Conservation (phyloP, 1,140 invertebrate genomes). For the Thereuonema tuberculata region DNA sequence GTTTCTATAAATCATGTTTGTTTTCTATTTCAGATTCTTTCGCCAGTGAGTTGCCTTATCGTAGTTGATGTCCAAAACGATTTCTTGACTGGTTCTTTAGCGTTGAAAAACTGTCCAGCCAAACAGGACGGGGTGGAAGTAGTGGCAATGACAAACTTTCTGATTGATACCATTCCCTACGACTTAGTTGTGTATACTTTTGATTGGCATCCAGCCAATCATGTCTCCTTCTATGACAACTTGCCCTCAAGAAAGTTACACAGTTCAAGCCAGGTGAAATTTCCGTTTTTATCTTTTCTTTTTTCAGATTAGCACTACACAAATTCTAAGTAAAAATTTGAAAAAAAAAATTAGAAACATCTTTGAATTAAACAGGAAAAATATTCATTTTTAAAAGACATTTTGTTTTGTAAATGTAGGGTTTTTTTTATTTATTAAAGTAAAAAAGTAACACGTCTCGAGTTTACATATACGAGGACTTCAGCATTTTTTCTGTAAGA, state of each 20-base stretch:
- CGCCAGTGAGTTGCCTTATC: conserved; percentile 76
- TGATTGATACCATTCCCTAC: conserved; percentile 72
- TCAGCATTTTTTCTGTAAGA: too few species aligned
- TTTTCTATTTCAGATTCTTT: conserved; percentile 46
- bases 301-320: too few species aligned
- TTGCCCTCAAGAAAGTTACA: conserved; percentile 52
- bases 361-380: too few species aligned
- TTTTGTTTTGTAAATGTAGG: conserved; percentile 7
- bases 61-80: conserved; percentile 97
- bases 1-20: too few species aligned
- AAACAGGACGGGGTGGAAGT: conserved; percentile 77
- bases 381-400: background rate
- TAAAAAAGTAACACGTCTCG: too few species aligned
- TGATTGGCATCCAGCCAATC: conserved; percentile 94
- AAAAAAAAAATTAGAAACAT: too few species aligned
- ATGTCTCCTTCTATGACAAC: conserved; percentile 94
- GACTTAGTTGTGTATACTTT: conserved; percentile 88
- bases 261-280: conserved; percentile 42
- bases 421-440: too few species aligned
- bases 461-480: too few species aligned
- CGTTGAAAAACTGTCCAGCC: conserved; percentile 82
- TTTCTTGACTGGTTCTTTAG: conserved; percentile 86
- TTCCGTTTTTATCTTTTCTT: background rate
- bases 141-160: conserved; percentile 76
- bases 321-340: background rate